Evolutionary conservation across 2,888 invertebrate species (phyloP), one percentile per base, ranked within the genome.

Genomic region (Polylopha cassiicola): DNA sequence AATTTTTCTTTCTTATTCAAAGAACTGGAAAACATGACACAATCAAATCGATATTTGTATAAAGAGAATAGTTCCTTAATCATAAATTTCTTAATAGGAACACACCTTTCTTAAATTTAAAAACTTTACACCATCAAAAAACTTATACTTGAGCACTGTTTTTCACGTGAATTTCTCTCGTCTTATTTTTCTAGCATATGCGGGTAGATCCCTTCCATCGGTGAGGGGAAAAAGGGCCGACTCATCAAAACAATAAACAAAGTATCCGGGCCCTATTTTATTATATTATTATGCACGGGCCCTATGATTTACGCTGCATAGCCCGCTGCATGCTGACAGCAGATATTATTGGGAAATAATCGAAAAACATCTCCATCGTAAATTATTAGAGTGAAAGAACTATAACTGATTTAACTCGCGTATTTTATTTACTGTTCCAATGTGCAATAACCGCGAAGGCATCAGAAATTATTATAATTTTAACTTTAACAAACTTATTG

Each of bases 191-290:
- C 50, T 48, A 57, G 54, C 77, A 78, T 73, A 82, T 81, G 82
- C 84, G 78, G 77, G 77, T 48, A 47, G 49, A 49, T 53, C 42
- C 49, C 57, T 48, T 51, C 41, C 49, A 47, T 51, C 51, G 53
- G 61, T 55, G 48, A 56, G 80, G 84, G 81, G 66, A 65, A 61
- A 71, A 74, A 67, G 47, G 46, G 86, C 82, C 63, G 71, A 82
- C 71, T 86, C 86, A 86, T 86, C 86, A 86, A 85, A 86, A 86
- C 85, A 86, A 86, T 86, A 86, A 86, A 86, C 86, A 86, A 84
- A 85, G 82, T 84, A 84, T 84, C 82, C 70, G 66, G 60, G 61
- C 68, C 77, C 80, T 65, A 78, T 82, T 81, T 79, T 78, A 78
- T 82, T 77, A 77, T 80, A 68, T 79, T 81, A 82, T 82, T 82